Percentiles rank a stretch among this genome's conserved stretches.
Evolutionary conservation across 1,140 invertebrate species (phyloP).

Genomic region (Coelopa frigida): DNA sequence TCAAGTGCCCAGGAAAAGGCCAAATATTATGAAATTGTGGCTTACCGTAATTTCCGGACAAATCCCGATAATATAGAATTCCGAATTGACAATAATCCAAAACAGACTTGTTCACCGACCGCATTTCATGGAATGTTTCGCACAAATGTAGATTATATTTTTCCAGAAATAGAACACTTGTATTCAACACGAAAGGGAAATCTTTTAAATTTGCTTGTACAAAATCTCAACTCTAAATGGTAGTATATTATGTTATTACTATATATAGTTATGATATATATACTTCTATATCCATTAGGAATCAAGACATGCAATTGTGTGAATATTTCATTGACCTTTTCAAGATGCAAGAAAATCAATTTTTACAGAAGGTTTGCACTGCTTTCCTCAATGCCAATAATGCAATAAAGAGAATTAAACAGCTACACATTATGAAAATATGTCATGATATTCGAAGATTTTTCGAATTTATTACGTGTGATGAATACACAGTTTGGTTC

Average conservation of each 20-base stretch:
- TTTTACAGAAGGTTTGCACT: neutral
- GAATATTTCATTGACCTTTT: constrained; percentile 4
- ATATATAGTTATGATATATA: neutral
- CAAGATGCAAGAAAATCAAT: constrained; percentile 2
- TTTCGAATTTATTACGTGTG: constrained; percentile 7
- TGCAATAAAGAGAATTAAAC: neutral
- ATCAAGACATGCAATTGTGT: constrained; percentile 3
- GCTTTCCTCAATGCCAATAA: neutral
- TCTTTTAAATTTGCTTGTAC: neutral
- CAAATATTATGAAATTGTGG: neutral
- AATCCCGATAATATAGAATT: constrained; percentile 1
- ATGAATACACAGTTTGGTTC: constrained; percentile 10
- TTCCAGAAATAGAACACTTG: neutral
- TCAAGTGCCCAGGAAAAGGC: too few relatives aligned
- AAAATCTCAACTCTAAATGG: constrained; percentile 3
- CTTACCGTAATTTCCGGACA: constrained; percentile 1
- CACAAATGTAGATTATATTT: constrained; percentile 7
- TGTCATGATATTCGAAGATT: constrained; percentile 1
- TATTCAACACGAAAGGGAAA: neutral
- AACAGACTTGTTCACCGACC: neutral
- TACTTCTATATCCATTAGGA: neutral
- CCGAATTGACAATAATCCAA: neutral
- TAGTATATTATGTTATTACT: too few relatives aligned
- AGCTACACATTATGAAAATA: neutral
- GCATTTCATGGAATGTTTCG: constrained; percentile 6